Conservation (phyloP, 1,140 invertebrate genomes). For the Notospermus geniculatus region DNA sequence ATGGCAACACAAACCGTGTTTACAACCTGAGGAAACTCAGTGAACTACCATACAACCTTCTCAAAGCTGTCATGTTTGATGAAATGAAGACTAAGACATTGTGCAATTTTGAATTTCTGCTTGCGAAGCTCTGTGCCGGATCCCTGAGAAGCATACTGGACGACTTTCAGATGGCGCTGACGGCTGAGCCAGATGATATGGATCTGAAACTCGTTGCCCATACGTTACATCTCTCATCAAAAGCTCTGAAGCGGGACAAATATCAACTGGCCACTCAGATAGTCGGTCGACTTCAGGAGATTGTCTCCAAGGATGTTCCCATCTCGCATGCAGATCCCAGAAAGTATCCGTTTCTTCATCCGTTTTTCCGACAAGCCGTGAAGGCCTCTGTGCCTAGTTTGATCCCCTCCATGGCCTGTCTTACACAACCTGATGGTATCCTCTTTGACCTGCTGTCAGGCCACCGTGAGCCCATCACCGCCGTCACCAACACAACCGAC, state of each 20-base stretch:
- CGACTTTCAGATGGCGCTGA: constrained; percentile 89
- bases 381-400: constrained; percentile 39
- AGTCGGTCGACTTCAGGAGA: constrained; percentile 71
- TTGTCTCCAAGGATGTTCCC: constrained; percentile 41
- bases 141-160: constrained; percentile 85
- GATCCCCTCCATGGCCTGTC: constrained; percentile 44
- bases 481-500: constrained; percentile 42
- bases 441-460: constrained; percentile 48
- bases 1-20: constrained; percentile 67
- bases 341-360: constrained; percentile 41
- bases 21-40: constrained; percentile 76
- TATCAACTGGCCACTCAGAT: constrained; percentile 94
- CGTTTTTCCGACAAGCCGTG: constrained; percentile 36
- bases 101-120: constrained; percentile 97
- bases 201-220: constrained; percentile 91
- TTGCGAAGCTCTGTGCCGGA: constrained; percentile 91
- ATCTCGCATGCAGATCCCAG: constrained; percentile 39
- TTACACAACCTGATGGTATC: constrained; percentile 47
- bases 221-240: constrained; percentile 72
- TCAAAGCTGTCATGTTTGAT: constrained; percentile 81
- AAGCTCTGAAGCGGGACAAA: constrained; percentile 78
- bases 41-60: constrained; percentile 73
- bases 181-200: constrained; percentile 77
- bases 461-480: constrained; percentile 47
- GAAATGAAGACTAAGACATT: constrained; percentile 90